Conservation (phyloP, 2,888 invertebrate genomes). For the Meloe dianella region DNA sequence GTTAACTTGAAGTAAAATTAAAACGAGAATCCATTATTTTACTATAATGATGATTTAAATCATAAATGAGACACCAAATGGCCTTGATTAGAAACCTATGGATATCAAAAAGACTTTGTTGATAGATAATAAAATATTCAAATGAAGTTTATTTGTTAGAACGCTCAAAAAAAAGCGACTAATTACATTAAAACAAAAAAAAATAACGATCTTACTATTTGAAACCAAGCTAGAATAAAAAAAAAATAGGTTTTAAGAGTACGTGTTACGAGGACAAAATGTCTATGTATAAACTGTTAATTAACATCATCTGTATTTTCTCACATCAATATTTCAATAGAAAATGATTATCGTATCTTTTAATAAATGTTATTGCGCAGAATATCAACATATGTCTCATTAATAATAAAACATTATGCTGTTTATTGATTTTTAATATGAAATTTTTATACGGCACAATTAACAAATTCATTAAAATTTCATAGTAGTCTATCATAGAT, state of each 20-base stretch:
- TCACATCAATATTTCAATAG: background rate
- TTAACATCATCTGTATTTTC: background rate
- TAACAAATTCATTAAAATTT: background rate
- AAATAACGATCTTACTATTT: too few species aligned
- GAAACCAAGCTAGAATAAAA: too few species aligned
- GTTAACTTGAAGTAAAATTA: background rate
- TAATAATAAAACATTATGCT: background rate
- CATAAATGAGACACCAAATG: conserved; percentile 20
- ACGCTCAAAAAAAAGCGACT: too few species aligned
- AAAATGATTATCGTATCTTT: background rate
- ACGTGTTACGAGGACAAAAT: background rate
- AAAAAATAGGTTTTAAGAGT: background rate
- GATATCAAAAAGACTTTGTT: too few species aligned
- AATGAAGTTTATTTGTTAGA: background rate
- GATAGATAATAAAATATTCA: too few species aligned
- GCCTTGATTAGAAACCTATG: conserved; percentile 13
- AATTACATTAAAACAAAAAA: too few species aligned
- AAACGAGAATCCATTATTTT: background rate
- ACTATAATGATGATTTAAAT: conserved; percentile 23
- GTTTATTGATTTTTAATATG: background rate
- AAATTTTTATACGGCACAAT: background rate
- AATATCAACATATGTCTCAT: background rate
- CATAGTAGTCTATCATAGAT: background rate
- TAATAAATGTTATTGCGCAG: background rate
- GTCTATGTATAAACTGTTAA: background rate